These are phyloP conservation scores for Samia ricini DNA, from an alignment of 1,140 invertebrate species.

Conservation along the genomic window DNA sequence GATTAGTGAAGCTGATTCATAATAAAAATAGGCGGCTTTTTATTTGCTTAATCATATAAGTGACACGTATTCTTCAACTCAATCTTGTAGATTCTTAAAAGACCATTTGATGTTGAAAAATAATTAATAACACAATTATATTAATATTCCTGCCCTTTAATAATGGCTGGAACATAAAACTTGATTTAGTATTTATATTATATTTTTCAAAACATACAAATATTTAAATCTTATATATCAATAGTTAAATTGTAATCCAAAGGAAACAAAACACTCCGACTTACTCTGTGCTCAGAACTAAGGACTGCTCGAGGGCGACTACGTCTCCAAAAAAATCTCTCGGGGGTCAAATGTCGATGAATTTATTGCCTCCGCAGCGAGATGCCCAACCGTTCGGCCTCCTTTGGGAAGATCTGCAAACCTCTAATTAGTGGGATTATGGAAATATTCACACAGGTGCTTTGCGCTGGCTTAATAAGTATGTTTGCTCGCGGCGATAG, in stretches of 20 bases:
- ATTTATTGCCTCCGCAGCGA: constrained; percentile 74
- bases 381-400: constrained; percentile 63
- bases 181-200: too few species aligned
- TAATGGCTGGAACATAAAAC: too few species aligned
- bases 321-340: constrained; percentile 64
- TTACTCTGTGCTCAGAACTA: constrained; percentile 43
- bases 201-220: not conserved
- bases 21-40: too few species aligned
- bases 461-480: constrained; percentile 66
- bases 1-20: too few species aligned
- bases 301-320: constrained; percentile 64
- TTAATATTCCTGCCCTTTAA: too few species aligned
- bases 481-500: constrained; percentile 65
- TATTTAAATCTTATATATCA: not conserved
- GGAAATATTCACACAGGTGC: constrained; percentile 77
- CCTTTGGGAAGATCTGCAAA: constrained; percentile 72
- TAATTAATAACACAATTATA: too few species aligned
- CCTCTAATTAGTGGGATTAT: constrained; percentile 76
- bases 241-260: not conserved
- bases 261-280: not conserved
- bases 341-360: constrained; percentile 75
- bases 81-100: too few species aligned
- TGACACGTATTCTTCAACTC: too few species aligned
- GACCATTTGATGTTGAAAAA: too few species aligned
- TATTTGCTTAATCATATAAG: too few species aligned